Conservation (phyloP, 2,113 vertebrate genomes). For the Gorsachius goisagi region DNA sequence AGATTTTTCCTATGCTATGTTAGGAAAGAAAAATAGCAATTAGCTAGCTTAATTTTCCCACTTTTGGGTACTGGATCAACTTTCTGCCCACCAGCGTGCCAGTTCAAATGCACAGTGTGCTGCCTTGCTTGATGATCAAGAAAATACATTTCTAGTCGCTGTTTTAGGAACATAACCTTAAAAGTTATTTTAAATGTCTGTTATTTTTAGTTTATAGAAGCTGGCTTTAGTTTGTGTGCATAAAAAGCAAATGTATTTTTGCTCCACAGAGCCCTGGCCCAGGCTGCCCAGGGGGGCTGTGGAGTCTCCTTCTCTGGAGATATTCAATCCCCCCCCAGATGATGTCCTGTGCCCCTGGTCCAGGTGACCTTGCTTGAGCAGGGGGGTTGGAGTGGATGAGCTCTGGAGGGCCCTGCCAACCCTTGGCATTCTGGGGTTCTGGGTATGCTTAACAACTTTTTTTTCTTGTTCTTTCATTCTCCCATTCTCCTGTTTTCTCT, state of each 20-base stretch:
- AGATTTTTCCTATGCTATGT: neutral
- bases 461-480: neutral
- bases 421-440: too few relatives aligned
- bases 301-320: too few relatives aligned
- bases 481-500: neutral
- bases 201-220: neutral
- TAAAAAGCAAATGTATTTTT: neutral
- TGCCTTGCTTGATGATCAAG: neutral
- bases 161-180: neutral
- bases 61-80: neutral
- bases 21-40: neutral
- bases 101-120: neutral
- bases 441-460: too few relatives aligned
- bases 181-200: neutral
- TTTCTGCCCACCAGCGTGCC: neutral
- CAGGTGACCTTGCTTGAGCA: too few relatives aligned
- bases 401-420: too few relatives aligned
- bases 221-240: neutral
- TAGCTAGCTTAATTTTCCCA: neutral
- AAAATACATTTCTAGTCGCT: neutral
- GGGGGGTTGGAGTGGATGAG: too few relatives aligned
- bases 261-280: too few relatives aligned
- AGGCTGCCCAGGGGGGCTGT: too few relatives aligned
- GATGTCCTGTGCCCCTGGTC: too few relatives aligned
- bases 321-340: too few relatives aligned